Evolutionary conservation across 92 coral and sea anemone genomes (phyloP).

Genomic region (Bergia puertoricense): DNA sequence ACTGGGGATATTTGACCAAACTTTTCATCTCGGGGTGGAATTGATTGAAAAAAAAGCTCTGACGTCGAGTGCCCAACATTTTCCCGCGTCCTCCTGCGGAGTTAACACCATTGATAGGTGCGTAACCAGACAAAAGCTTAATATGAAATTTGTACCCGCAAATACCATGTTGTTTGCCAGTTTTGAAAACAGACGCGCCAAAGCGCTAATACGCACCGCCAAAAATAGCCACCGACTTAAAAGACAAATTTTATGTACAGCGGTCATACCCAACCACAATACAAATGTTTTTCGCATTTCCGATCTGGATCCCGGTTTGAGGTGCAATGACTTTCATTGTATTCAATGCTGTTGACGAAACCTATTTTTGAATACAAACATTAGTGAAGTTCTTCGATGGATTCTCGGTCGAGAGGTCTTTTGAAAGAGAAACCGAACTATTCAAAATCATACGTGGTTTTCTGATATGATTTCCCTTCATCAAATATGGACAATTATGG

Average conservation of each 20-base stretch:
- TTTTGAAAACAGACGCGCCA: no score
- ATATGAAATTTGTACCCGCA: no score
- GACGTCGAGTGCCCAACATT: no score
- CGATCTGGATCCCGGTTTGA: background rate
- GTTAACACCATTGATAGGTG: no score
- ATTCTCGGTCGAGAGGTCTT: background rate
- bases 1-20: no score
- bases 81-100: no score
- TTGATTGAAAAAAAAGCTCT: no score
- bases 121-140: no score
- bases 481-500: constrained; percentile 18
- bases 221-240: no score
- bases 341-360: constrained; percentile 13
- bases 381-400: constrained; percentile 18
- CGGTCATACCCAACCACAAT: constrained; percentile 25
- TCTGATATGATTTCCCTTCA: constrained; percentile 23
- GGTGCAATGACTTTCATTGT: background rate
- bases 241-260: constrained; percentile 3
- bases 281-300: constrained; percentile 20
- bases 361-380: background rate
- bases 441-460: background rate
- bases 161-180: no score
- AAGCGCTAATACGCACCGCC: no score
- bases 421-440: background rate
- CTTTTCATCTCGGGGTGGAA: no score